Evolutionary conservation across 2,113 vertebrate species (phyloP).

Genomic region (Parus major): DNA sequence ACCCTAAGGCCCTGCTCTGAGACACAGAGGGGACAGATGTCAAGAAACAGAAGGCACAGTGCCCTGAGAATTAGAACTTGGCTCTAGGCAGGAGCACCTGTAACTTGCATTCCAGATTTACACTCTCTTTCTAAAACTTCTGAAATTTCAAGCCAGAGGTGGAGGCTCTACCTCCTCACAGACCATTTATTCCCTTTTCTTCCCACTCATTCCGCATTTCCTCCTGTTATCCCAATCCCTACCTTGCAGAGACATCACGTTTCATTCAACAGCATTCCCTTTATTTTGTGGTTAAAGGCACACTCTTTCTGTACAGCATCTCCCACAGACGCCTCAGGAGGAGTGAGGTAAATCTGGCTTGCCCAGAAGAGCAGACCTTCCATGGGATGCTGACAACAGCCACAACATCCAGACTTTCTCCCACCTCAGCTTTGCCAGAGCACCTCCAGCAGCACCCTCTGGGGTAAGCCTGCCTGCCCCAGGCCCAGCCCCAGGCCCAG

Average conservation of each 20-base stretch:
- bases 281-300: not conserved
- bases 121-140: not conserved
- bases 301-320: not conserved
- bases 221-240: not conserved
- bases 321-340: not conserved
- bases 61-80: not conserved
- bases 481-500: too few species aligned
- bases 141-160: not conserved
- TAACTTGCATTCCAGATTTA: not conserved
- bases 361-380: not conserved
- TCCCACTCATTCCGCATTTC: not conserved
- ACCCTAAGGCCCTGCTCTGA: not conserved
- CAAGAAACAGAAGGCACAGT: not conserved
- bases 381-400: not conserved
- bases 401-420: not conserved
- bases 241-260: not conserved
- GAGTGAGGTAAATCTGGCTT: not conserved
- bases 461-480: not conserved
- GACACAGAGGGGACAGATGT: not conserved
- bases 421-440: not conserved
- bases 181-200: not conserved
- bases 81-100: not conserved
- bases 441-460: not conserved
- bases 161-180: not conserved
- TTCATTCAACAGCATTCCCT: not conserved